Evolutionary conservation across 2,888 invertebrate genomes (phyloP).

Genomic region (Tipula confusa): DNA sequence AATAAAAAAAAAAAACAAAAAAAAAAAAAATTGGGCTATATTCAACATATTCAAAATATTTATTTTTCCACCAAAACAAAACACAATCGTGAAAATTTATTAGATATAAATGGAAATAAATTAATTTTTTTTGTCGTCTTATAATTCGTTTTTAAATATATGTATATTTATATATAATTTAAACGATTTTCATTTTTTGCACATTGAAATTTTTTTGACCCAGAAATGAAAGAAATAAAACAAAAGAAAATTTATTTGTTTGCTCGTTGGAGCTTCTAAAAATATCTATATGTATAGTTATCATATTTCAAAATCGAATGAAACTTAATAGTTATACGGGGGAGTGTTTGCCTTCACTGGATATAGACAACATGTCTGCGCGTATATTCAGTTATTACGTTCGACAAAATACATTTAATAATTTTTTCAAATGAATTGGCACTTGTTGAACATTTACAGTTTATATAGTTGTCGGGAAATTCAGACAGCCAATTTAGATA

Average conservation of each 20-base stretch:
- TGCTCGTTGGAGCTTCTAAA: background rate
- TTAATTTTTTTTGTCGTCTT: background rate
- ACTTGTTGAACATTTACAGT: background rate
- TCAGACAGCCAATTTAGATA: background rate
- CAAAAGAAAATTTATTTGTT: background rate
- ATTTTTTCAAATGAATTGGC: background rate
- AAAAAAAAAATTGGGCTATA: background rate
- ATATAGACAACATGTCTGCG: background rate
- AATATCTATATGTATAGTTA: background rate
- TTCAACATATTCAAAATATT: background rate
- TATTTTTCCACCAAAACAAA: slow-evolving; percentile 3
- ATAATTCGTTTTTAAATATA: background rate
- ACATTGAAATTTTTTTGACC: background rate
- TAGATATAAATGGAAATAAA: background rate
- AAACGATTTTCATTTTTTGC: background rate
- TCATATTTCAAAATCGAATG: background rate
- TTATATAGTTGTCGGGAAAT: too few species aligned
- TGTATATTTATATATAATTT: too few species aligned
- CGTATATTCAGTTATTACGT: background rate
- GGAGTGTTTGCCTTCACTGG: background rate
- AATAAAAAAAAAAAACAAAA: background rate
- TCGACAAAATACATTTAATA: background rate
- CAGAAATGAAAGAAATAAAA: background rate
- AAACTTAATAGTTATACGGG: background rate
- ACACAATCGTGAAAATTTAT: background rate